Percentiles rank a stretch among this genome's conserved stretches.
Conservation (phyloP, 92 coral and sea anemone species). For the Parazoanthus darwini region DNA sequence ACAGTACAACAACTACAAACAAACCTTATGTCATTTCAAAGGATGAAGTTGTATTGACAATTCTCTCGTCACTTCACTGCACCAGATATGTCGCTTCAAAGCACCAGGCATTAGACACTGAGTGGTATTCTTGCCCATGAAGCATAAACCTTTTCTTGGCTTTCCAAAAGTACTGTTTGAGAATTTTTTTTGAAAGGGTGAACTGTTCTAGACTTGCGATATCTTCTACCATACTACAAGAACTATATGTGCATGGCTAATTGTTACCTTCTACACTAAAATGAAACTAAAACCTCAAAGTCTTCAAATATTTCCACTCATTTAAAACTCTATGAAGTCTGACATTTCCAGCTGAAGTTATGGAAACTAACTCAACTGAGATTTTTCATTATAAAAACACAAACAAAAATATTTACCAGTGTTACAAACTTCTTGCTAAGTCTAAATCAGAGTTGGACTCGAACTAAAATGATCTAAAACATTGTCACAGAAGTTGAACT, state of each 20-base stretch:
- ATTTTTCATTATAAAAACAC: not conserved
- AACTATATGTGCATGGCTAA: not conserved
- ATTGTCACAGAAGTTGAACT: not conserved
- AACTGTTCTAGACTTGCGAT: not conserved
- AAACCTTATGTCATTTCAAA: slow-evolving; percentile 1
- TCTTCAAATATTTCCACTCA: not conserved
- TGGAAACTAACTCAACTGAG: not conserved
- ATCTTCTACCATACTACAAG: not conserved
- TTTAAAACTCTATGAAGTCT: not conserved
- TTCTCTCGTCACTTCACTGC: not conserved
- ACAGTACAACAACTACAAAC: not conserved
- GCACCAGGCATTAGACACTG: not conserved
- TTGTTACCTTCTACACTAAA: slow-evolving; percentile 4
- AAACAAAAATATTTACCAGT: too few species aligned
- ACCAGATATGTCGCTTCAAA: not conserved
- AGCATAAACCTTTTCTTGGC: not conserved
- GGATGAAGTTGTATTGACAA: not conserved
- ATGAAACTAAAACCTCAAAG: not conserved
- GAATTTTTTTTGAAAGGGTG: not conserved
- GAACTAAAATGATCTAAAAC: not conserved
- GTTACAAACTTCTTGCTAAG: not conserved
- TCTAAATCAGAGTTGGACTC: not conserved
- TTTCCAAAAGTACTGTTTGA: not conserved
- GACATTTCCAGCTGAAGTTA: not conserved
- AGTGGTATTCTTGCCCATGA: not conserved